A percentile compares a stretch with the other conserved stretches of the same genome.
Evolutionary conservation across 2,113 vertebrate species (phyloP).

Genomic region (Baryphthengus martii): DNA sequence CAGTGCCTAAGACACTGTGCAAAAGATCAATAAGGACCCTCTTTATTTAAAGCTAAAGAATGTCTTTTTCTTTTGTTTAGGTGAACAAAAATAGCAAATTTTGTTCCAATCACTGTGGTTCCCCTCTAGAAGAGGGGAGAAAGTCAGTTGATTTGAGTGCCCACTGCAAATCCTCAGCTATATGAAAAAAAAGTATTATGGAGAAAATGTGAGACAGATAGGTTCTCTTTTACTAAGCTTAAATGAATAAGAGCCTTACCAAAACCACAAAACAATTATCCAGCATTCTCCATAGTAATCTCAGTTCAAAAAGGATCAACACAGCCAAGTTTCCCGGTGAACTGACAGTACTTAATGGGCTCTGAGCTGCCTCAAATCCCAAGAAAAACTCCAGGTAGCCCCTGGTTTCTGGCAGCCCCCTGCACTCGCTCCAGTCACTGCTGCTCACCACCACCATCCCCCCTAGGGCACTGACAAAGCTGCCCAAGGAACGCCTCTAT

Average conservation of each 20-base stretch:
- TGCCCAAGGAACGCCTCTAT: not conserved
- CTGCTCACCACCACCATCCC: not conserved
- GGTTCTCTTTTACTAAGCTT: not conserved
- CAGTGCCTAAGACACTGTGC: not conserved
- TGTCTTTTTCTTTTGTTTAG: not conserved
- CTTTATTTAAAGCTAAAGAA: not conserved
- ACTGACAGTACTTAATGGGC: not conserved
- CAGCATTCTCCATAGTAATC: not conserved
- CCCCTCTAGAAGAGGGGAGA: not conserved
- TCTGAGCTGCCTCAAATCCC: not conserved
- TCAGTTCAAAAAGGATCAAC: not conserved
- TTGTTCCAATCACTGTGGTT: not conserved
- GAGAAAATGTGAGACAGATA: not conserved
- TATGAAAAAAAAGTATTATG: not conserved
- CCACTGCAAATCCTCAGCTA: not conserved
- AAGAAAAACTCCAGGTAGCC: not conserved
- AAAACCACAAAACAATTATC: not conserved
- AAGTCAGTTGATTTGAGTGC: not conserved
- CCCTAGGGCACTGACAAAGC: not conserved
- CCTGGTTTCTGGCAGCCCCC: not conserved
- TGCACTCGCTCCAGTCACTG: not conserved
- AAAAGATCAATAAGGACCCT: not conserved
- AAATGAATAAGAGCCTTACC: not conserved
- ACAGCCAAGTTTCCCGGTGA: not conserved
- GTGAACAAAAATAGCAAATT: not conserved